Base-by-base conservation (phyloP, 2,888 invertebrate genomes). In the Cactoblastis cactorum region DNA sequence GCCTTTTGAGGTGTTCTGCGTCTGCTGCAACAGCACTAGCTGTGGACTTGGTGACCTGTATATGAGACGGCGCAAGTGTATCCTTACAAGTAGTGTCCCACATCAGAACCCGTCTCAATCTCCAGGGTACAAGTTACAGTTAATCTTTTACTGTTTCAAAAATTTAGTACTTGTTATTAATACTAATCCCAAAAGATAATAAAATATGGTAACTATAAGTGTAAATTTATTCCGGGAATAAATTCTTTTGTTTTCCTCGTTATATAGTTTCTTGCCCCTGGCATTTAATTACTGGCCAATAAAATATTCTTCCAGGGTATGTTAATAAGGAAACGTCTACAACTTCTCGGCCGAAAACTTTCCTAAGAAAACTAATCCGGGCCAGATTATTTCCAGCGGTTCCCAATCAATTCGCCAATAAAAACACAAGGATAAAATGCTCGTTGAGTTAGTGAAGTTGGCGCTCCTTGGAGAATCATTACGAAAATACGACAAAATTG, bases 401-500 rank as follows among this genome's bases (percentile, higher is more conserved):
- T 76, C 67, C 77, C 81, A 83, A 86, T 85, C 84, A 83, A 83
- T 83, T 80, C 78, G 73, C 74, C 77, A 79, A 80, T 82, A 82
- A 85, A 80, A 82, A 79, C 74, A 80, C 70, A 63, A 69, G 74
- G 67, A 71, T 74, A 76, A 75, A 78, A 71, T 67, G 46, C 66
- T 69, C 61, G 49, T 67, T 66, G 76, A 77, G 70, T 77, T 74
- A 61, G 65, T 17, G 14, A 28, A 38, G 48, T 38, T 5, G 45
- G 18, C 37, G 24, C 64, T 78, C 77, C 79, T 65, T 56, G 54
- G 77, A 76, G 79, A 76, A 83, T 80, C 80, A 82, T 85, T 83
- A 80, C 74, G 77, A 80, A 84, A 86, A 87, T 81, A 83, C 77
- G 80, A 79, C 77, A 77, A 80, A 83, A 82, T 83, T 80, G 80